Base-by-base conservation (phyloP, 37 sponge, comb jelly and placozoan genomes). In the Spongia lamella region DNA sequence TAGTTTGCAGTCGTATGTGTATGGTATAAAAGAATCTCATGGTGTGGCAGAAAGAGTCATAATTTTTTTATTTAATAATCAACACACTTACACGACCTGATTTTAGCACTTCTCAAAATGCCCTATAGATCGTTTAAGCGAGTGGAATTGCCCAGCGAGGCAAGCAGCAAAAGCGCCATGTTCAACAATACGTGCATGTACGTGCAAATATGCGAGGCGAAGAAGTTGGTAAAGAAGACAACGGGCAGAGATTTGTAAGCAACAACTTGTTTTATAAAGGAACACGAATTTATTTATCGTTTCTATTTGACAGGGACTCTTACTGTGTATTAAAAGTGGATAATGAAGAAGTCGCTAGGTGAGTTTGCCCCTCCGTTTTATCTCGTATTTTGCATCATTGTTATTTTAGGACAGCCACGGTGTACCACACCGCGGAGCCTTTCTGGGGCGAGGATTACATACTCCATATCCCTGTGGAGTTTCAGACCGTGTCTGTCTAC, bases 401-500 rank as follows among this genome's bases (percentile, higher is more conserved):
- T 27, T 24, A 27, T 1, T 53, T 17, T 56, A 90, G 93, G 66
- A 93, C 94, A 36, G 87, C 86, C 31, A 89, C 90, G 20, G 84
- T 72, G n/a, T 93, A 76, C 68, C 78, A 80, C 70, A 89, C 80
- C 7, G 40, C 70, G 50, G 87, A 86, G 50, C 94, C 94, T 0
- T 93, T 89, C 74, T 93, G 94, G 94, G 94, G 94, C 17, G 94
- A 89, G 58, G 94, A 93, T 81, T 89, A 86, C 83, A 89, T 78
- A 0, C 78, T 93, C 5, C 94, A 89, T 59, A 76, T 93, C 25
- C 90, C 90, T 22, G 68, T 77, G 1, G 84, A 85, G 61, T 93
- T 88, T 70, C 90, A 89, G 60, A 67, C 70, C 21, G 66, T 89
- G 21, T 79, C 90, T 9, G 94, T 86, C 9, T 86, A 89, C 68